Conservation (phyloP, 2,797 vertebrate species). For the Rhincodon typus region DNA sequence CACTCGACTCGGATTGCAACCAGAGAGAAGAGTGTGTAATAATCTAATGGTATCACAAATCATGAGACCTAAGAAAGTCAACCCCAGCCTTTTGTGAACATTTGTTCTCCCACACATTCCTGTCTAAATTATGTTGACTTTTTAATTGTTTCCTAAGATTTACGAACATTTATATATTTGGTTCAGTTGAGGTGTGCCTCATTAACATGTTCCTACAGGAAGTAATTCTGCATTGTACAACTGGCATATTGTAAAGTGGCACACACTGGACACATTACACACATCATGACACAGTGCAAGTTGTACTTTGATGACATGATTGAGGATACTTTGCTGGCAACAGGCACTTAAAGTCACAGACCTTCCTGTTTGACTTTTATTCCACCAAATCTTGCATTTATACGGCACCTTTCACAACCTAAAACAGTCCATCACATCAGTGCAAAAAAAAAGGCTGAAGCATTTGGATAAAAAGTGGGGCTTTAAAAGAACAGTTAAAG, state of each 20-base stretch:
- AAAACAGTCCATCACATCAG: background rate
- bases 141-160: background rate
- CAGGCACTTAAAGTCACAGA: background rate
- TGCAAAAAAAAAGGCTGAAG: too few relatives aligned
- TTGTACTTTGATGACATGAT: background rate
- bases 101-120: background rate
- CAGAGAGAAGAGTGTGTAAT: background rate
- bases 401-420: background rate
- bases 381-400: background rate
- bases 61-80: background rate
- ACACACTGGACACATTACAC: background rate
- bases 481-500: background rate
- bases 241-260: background rate
- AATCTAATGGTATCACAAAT: background rate
- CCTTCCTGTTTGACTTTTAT: background rate
- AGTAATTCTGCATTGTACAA: background rate
- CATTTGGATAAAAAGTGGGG: background rate
- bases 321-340: background rate
- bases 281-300: too few relatives aligned
- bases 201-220: background rate
- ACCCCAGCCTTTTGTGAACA: background rate
- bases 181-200: background rate
- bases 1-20: background rate
- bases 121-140: background rate
- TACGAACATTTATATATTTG: background rate